Percentiles rank a stretch among this genome's conserved stretches.
phyloP scores from a whole-genome alignment of 1,140 invertebrate species.

The Arctopsyche grandis region DNA sequence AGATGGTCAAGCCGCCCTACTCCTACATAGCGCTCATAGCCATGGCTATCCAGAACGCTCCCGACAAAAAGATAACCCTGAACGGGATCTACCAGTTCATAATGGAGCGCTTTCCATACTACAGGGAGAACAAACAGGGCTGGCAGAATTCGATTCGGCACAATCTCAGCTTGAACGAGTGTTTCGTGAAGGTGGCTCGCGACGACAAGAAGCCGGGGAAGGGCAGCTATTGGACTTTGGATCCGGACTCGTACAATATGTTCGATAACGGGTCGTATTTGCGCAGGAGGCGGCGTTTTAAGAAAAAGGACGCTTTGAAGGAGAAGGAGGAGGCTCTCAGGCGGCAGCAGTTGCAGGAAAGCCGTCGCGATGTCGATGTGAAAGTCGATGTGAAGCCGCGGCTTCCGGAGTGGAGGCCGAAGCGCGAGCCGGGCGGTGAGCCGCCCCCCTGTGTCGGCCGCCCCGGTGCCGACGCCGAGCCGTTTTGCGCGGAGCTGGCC shows the following conservation, averaged over 20 bases:
- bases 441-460: slow-evolving; percentile 57
- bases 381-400: slow-evolving; percentile 68
- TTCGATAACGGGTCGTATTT: slow-evolving; percentile 98
- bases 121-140: slow-evolving; percentile 95
- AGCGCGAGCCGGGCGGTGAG: slow-evolving; percentile 68
- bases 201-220: slow-evolving; percentile 96
- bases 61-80: slow-evolving; percentile 93
- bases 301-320: slow-evolving; percentile 92
- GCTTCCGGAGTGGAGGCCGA: slow-evolving; percentile 71
- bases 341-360: slow-evolving; percentile 73
- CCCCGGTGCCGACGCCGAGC: slow-evolving; percentile 57
- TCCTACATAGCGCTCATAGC: slow-evolving; percentile 98
- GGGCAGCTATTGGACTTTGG: slow-evolving; percentile 97
- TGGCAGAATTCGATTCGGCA: slow-evolving; percentile 97
- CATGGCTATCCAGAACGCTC: slow-evolving; percentile 96
- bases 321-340: slow-evolving; percentile 90
- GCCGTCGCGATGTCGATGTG: slow-evolving; percentile 61
- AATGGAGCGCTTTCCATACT: slow-evolving; percentile 97
- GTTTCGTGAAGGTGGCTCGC: slow-evolving; percentile 94
- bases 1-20: slow-evolving; percentile 96
- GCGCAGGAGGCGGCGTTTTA: slow-evolving; percentile 90
- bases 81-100: slow-evolving; percentile 99
- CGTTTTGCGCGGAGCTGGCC: slow-evolving; percentile 62
- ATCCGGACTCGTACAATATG: slow-evolving; percentile 98
- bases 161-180: slow-evolving; percentile 98